Evolutionary conservation across 2,888 invertebrate species (phyloP).

Genomic region (Auanema freiburgensis): DNA sequence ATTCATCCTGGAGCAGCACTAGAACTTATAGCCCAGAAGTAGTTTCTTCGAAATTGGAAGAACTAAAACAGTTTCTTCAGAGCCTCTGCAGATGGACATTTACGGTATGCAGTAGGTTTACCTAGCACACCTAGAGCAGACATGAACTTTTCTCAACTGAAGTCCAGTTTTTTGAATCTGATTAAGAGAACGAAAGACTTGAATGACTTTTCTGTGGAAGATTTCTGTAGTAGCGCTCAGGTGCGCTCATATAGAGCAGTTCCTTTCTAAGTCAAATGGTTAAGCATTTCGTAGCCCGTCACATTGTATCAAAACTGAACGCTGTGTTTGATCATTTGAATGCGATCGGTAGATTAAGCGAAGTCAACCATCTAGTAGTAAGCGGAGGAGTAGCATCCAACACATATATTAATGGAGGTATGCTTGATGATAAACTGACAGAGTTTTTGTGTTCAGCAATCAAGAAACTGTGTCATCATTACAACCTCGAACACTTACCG

Average conservation of each 20-base stretch:
- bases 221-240: slow-evolving; percentile 26
- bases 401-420: slow-evolving; percentile 40
- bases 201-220: slow-evolving; percentile 20
- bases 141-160: slow-evolving; percentile 46
- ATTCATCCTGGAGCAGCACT: slow-evolving; percentile 43
- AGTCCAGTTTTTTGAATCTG: slow-evolving; percentile 35
- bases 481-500: slow-evolving; percentile 25
- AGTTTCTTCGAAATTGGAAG: not conserved
- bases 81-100: slow-evolving; percentile 27
- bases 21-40: slow-evolving; percentile 31
- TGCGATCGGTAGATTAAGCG: not conserved
- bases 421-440: not conserved
- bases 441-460: slow-evolving; percentile 30
- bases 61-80: slow-evolving; percentile 8
- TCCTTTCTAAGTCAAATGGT: too few species aligned
- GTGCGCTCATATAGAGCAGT: slow-evolving; percentile 6
- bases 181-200: slow-evolving; percentile 7
- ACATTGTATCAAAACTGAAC: slow-evolving; percentile 37
- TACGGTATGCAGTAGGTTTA: slow-evolving; percentile 23
- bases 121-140: slow-evolving; percentile 29
- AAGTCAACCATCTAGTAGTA: slow-evolving; percentile 41
- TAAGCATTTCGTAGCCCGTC: slow-evolving; percentile 38
- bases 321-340: slow-evolving; percentile 25
- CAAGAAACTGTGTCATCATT: slow-evolving; percentile 29
- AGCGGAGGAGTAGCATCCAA: slow-evolving; percentile 62